Conservation (phyloP, 2,113 vertebrate genomes). For the Rhinichthys klamathensis region DNA sequence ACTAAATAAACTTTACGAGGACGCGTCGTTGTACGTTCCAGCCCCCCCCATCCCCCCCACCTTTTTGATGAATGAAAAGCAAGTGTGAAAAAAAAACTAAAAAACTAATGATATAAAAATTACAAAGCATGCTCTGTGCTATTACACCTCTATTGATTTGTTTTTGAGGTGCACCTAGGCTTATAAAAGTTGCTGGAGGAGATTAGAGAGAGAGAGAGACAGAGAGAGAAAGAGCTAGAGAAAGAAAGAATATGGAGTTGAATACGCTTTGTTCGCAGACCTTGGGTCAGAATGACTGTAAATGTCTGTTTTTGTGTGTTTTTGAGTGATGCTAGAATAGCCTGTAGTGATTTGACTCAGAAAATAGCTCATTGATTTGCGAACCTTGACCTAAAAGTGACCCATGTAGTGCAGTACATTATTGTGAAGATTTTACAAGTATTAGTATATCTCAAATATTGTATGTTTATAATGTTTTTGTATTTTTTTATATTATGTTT, state of each 20-base stretch:
- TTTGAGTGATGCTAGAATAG: background rate
- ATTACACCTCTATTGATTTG: constrained; percentile 98
- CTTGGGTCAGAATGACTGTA: constrained; percentile 19
- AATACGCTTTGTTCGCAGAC: constrained; percentile 4
- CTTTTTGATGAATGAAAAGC: constrained; percentile 86
- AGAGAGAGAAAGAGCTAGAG: constrained; percentile 39
- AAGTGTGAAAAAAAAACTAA: constrained; percentile 64
- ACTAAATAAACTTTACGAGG: constrained; percentile 98
- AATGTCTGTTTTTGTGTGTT: constrained; percentile 19
- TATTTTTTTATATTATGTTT: background rate
- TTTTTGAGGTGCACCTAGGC: constrained; percentile 96
- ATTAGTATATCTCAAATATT: background rate
- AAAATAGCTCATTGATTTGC: constrained; percentile 14
- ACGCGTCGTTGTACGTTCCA: constrained; percentile 81
- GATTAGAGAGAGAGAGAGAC: constrained; percentile 46
- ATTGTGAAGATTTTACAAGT: background rate
- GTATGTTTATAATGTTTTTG: background rate
- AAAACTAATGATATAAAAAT: constrained; percentile 99
- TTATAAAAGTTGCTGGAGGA: constrained; percentile 72
- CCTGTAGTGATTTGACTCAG: constrained; percentile 14
- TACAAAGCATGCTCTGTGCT: constrained; percentile 94
- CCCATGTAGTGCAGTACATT: background rate
- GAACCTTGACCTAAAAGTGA: constrained; percentile 37
- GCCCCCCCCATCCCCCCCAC: background rate
- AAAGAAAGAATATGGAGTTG: constrained; percentile 36